Conservation (phyloP, 2,888 invertebrate species). For the Panopea generosa region DNA sequence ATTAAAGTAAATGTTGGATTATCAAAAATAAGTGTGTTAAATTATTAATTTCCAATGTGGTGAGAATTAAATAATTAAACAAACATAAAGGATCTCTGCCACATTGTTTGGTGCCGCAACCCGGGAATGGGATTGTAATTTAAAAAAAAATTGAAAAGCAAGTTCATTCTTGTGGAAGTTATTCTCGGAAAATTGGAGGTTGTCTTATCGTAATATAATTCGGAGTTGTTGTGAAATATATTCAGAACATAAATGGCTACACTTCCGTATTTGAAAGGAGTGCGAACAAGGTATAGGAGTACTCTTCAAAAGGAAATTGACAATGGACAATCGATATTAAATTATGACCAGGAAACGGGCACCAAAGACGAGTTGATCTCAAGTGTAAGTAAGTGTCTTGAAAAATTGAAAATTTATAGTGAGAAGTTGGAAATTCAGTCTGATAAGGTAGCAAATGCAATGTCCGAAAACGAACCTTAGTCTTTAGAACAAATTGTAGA, state of each 20-base stretch:
- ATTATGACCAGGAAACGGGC: no score
- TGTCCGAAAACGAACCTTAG: neutral
- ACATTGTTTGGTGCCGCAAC: conserved; percentile 16
- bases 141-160: no score
- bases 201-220: neutral
- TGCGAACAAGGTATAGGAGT: conserved; percentile 4
- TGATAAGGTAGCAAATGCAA: conserved; percentile 8
- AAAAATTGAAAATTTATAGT: neutral
- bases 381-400: no score
- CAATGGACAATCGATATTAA: no score
- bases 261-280: conserved; percentile 10
- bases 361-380: no score
- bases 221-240: neutral
- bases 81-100: no score
- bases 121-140: neutral
- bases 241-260: neutral
- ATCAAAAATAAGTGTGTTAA: no score
- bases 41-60: no score
- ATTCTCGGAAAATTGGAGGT: neutral
- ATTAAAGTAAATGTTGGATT: no score
- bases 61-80: no score
- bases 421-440: neutral
- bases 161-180: neutral
- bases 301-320: neutral
- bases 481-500: conserved; percentile 3